Conservation (phyloP, 1,140 invertebrate species). For the Vanessa tameamea region DNA sequence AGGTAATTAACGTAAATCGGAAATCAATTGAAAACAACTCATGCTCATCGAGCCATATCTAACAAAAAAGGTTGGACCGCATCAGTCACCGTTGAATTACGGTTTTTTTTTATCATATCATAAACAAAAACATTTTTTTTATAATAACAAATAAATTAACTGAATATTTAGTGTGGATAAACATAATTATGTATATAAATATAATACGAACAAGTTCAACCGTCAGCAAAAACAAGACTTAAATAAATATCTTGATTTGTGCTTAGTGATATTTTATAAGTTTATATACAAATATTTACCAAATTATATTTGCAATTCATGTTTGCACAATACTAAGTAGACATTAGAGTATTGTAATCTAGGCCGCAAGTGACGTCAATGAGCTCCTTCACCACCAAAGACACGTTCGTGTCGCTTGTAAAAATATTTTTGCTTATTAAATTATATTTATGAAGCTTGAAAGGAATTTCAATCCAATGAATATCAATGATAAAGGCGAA, state of each 20-base stretch:
- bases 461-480: background rate
- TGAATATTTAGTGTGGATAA: background rate
- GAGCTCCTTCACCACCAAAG: slow-evolving; percentile 8
- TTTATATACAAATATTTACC: slow-evolving; percentile 18
- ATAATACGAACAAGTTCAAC: too few relatives aligned
- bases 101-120: background rate
- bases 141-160: slow-evolving; percentile 14
- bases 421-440: slow-evolving; percentile 26
- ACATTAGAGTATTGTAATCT: slow-evolving; percentile 31
- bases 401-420: slow-evolving; percentile 22
- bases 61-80: slow-evolving; percentile 24
- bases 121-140: background rate
- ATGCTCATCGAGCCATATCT: slow-evolving; percentile 41
- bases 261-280: slow-evolving; percentile 2
- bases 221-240: too few relatives aligned
- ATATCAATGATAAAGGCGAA: background rate
- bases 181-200: too few relatives aligned
- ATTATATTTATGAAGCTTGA: background rate
- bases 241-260: background rate
- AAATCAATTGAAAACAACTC: slow-evolving; percentile 47
- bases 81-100: background rate
- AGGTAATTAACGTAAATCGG: slow-evolving; percentile 45
- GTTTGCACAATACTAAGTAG: slow-evolving; percentile 29
- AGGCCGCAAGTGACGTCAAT: slow-evolving; percentile 38
- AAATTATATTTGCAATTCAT: slow-evolving; percentile 19